Percentiles rank a stretch among this genome's conserved stretches.
Evolutionary conservation across 2,888 invertebrate genomes (phyloP).

Genomic region (Neuroscelio doddi): DNA sequence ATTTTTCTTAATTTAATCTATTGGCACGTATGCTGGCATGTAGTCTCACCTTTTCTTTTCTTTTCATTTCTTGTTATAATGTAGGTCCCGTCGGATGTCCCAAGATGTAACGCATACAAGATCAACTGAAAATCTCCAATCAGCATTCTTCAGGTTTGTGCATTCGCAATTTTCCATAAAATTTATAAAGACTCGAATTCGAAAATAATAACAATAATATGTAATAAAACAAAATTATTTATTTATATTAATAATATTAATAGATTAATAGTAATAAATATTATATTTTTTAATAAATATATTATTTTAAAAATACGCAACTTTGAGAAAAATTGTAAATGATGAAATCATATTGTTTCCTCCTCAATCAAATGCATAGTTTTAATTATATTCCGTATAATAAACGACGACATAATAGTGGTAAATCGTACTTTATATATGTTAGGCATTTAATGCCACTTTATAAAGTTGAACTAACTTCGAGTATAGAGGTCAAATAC

Average conservation of each 20-base stretch:
- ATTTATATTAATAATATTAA: too few species aligned
- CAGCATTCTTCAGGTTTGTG: slow-evolving; percentile 68
- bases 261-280: too few species aligned
- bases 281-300: too few species aligned
- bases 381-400: slow-evolving; percentile 7
- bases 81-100: slow-evolving; percentile 90
- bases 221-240: too few species aligned
- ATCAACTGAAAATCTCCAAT: slow-evolving; percentile 67
- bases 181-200: too few species aligned
- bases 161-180: not conserved
- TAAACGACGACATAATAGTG: slow-evolving; percentile 6
- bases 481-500: slow-evolving; percentile 29
- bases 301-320: too few species aligned
- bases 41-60: slow-evolving; percentile 56
- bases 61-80: slow-evolving; percentile 73
- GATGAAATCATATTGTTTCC: too few species aligned
- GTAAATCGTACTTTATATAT: slow-evolving; percentile 15
- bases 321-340: too few species aligned
- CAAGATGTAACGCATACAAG: slow-evolving; percentile 78
- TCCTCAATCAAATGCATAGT: too few species aligned
- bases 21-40: slow-evolving; percentile 60
- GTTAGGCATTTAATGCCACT: slow-evolving; percentile 17
- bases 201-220: too few species aligned
- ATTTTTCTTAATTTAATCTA: slow-evolving; percentile 45
- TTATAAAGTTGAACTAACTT: slow-evolving; percentile 34